Base-by-base conservation (phyloP, 2,888 invertebrate species). In the Syrista parreyssii region DNA sequence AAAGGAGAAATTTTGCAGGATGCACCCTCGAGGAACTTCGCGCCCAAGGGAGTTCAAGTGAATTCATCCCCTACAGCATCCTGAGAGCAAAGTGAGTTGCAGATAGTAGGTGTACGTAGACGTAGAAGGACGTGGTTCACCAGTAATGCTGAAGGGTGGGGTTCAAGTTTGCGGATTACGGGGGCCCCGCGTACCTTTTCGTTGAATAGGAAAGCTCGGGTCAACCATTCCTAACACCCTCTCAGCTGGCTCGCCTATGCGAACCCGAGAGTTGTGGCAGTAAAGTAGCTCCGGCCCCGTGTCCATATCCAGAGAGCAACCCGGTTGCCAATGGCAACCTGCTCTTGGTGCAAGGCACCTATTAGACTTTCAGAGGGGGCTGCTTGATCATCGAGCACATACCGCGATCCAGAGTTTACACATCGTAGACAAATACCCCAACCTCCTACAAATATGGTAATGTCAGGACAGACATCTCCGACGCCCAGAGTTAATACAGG, bases 281-380 rank as follows among this genome's bases (percentile, higher is more conserved):
- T 73, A 83, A 83, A 83, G 82, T 83, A 86, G 80, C 81, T 79
- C 76, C 76, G 75, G 75, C 78, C 72, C 76, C 75, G 71, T 78
- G 80, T 81, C 83, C 79, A 78, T 81, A 81, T 84, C 84, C 81
- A 82, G 77, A 55, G 55, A 55, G 55, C 55, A 55, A 23, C 55
- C 80, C 82, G 77, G 87, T 87, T 86, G 86, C 86, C 87, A 82
- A 75, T 83, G 82, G 87, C 86, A 87, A 87, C 87, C 83, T 78
- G 79, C 77, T 73, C 73, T 80, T 82, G 82, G 74, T 82, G 82
- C 81, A 77, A 80, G 81, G 76, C 83, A 84, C 80, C 86, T 85
- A 88, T 86, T 86, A 86, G 86, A 87, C 83, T 87, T 87, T 86
- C 84, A 86, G 83, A 86, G 85, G 84, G 84, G 83, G 55, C 55